Conservation (phyloP, 2,113 vertebrate species). For the Rhabdornis inornatus region DNA sequence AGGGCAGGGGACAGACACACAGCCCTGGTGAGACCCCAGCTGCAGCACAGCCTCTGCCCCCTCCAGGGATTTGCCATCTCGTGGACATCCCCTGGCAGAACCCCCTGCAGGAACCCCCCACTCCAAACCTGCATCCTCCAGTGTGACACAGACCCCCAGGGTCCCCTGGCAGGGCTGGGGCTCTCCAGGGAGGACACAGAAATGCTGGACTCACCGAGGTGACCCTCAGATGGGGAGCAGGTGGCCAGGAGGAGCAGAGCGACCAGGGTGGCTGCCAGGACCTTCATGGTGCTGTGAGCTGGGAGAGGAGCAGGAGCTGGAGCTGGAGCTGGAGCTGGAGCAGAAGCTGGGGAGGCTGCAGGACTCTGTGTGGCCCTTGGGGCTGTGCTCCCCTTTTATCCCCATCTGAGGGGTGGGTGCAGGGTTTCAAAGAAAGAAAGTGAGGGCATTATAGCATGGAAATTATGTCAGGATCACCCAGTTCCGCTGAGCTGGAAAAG, state of each 20-base stretch:
- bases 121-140: background rate
- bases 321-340: background rate
- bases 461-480: background rate
- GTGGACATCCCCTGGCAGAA: background rate
- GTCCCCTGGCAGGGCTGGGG: rapidly evolving
- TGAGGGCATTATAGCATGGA: background rate
- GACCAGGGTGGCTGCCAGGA: background rate
- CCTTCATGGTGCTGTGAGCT: background rate
- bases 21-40: background rate
- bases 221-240: background rate
- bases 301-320: background rate
- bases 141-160: rapidly evolving
- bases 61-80: background rate
- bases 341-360: background rate
- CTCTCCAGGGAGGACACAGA: rapidly evolving
- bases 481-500: background rate
- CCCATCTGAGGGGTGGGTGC: rapidly evolving
- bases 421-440: background rate
- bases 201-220: background rate
- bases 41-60: background rate
- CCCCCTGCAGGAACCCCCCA: too few species aligned
- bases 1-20: background rate
- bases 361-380: background rate
- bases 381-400: background rate
- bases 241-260: background rate